Evolutionary conservation across 2,113 vertebrate species (phyloP).

Genomic region (Melanerpes formicivorus): DNA sequence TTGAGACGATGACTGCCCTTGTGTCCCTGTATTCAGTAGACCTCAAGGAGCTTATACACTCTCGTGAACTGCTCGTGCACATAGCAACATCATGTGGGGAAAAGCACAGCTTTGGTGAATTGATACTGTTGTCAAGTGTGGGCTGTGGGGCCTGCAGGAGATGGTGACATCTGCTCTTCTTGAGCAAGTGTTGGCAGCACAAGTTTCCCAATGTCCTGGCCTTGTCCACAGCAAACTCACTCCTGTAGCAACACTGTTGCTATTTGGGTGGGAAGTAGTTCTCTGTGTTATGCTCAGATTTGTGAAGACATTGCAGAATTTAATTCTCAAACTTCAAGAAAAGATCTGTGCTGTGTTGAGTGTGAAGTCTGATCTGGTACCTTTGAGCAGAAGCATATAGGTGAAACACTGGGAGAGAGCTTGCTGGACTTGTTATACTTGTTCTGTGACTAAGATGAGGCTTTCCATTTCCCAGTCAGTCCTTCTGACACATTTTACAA

Average conservation of each 20-base stretch:
- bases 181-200: neutral
- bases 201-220: neutral
- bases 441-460: neutral
- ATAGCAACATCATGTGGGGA: too few species aligned
- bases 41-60: neutral
- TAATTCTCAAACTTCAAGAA: neutral
- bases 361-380: neutral
- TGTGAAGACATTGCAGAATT: neutral
- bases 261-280: neutral
- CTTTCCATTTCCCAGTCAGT: constrained; percentile 45
- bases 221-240: neutral
- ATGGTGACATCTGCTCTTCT: neutral
- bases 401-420: constrained; percentile 15
- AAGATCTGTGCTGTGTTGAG: neutral
- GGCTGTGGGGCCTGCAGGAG: neutral
- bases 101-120: neutral
- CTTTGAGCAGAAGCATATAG: neutral
- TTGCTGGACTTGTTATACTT: constrained; percentile 46
- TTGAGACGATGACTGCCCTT: neutral
- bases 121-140: neutral
- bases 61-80: neutral
- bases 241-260: neutral
- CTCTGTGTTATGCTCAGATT: neutral
- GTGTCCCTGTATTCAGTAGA: neutral
- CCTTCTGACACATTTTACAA: neutral